These are phyloP conservation scores for Antrozous pallidus DNA, from an alignment of 2,797 vertebrate species.

Conservation along the genomic window DNA sequence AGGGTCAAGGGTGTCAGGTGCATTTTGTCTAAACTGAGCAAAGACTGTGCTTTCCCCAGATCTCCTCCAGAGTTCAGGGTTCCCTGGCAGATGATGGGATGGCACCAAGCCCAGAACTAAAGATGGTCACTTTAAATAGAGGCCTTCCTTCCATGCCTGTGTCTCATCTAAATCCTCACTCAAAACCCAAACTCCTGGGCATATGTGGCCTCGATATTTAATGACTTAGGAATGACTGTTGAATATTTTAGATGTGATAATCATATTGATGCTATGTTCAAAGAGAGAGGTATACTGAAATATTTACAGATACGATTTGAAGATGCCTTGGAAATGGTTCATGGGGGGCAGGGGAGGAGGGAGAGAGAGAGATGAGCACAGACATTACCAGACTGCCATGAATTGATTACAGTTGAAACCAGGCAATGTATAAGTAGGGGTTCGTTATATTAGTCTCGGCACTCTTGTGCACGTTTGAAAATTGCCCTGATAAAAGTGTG, in stretches of 20 bases:
- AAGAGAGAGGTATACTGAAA: neutral
- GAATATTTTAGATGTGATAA: neutral
- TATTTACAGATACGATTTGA: neutral
- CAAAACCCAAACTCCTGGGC: neutral
- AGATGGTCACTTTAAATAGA: neutral
- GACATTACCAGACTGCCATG: accelerated
- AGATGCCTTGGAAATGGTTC: neutral
- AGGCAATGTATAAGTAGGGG: accelerated
- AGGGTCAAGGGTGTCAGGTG: neutral
- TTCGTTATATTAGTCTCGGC: too few relatives aligned
- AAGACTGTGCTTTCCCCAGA: neutral
- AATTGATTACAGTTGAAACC: neutral
- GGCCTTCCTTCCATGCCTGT: neutral
- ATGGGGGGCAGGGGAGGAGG: accelerated
- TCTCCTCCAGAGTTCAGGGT: neutral
- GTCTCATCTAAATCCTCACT: neutral
- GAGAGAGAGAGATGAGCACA: neutral
- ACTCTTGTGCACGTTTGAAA: neutral
- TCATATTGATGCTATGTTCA: neutral
- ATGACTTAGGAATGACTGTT: neutral
- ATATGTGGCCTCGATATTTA: neutral
- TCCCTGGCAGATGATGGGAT: neutral
- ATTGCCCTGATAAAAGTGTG: neutral
- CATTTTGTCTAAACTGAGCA: neutral
- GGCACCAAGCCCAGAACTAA: neutral